phyloP scores from a whole-genome alignment of 2,113 vertebrate genomes.

The Sphyrna mokarran region DNA sequence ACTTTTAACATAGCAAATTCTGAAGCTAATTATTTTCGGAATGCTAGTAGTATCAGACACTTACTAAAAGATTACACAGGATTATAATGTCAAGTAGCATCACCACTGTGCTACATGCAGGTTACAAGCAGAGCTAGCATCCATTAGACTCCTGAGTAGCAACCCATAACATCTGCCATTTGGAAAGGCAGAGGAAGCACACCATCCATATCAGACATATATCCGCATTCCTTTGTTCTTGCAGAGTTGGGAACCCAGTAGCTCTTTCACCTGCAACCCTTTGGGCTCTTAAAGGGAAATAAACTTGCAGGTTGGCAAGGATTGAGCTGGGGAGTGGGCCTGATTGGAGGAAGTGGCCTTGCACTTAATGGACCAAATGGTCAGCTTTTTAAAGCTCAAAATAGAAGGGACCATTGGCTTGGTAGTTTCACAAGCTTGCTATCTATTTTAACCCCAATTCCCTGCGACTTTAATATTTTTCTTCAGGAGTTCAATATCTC shows the following conservation, averaged over 20 bases:
- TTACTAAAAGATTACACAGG: background rate
- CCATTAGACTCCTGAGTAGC: background rate
- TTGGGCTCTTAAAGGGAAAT: background rate
- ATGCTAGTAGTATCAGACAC: background rate
- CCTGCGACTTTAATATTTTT: background rate
- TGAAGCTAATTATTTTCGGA: background rate
- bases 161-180: background rate
- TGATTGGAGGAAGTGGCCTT: background rate
- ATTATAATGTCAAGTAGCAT: background rate
- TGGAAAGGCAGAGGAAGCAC: background rate
- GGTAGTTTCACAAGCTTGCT: background rate
- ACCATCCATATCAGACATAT: background rate
- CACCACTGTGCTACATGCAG: background rate
- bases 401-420: background rate
- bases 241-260: background rate
- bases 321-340: background rate
- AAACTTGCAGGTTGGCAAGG: background rate
- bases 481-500: background rate
- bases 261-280: background rate
- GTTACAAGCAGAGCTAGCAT: background rate
- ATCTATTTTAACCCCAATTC: background rate
- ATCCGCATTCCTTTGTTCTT: background rate
- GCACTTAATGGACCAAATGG: background rate
- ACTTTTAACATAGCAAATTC: background rate
- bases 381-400: background rate